phyloP scores from a whole-genome alignment of 92 coral and sea anemone species.

The Porites evermanni region DNA sequence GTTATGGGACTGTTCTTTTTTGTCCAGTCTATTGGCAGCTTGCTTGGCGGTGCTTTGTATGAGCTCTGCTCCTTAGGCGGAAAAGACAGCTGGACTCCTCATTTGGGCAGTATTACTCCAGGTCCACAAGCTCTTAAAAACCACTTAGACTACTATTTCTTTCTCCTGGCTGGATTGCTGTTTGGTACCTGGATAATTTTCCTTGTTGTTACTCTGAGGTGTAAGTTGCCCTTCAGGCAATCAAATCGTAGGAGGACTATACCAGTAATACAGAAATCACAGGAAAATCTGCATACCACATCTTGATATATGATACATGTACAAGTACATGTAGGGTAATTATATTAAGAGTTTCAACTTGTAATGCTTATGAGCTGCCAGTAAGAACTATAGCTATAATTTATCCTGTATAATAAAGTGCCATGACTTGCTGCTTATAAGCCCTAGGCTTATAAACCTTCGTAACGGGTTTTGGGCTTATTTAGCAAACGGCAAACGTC shows the following conservation, averaged over 20 bases:
- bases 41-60: slow-evolving; percentile 79
- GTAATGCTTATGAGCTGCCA: too few species aligned
- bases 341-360: too few species aligned
- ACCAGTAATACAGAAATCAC: slow-evolving; percentile 7
- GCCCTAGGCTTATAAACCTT: too few species aligned
- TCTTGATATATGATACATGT: neutral
- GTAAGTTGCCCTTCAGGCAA: neutral
- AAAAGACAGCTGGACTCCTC: slow-evolving; percentile 34
- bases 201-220: slow-evolving; percentile 51
- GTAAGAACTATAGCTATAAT: neutral
- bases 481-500: too few species aligned
- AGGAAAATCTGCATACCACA: neutral
- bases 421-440: too few species aligned
- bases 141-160: slow-evolving; percentile 71
- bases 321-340: too few species aligned
- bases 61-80: slow-evolving; percentile 50
- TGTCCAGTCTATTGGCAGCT: slow-evolving; percentile 74
- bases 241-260: slow-evolving; percentile 13
- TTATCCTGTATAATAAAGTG: too few species aligned
- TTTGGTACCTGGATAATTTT: slow-evolving; percentile 84
- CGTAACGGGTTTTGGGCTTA: too few species aligned
- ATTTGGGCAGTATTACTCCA: too few species aligned
- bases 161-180: slow-evolving; percentile 82
- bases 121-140: neutral
- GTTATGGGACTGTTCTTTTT: slow-evolving; percentile 94